Evolutionary conservation across 2,113 vertebrate species (phyloP).

Genomic region (Pseudonaja textilis): DNA sequence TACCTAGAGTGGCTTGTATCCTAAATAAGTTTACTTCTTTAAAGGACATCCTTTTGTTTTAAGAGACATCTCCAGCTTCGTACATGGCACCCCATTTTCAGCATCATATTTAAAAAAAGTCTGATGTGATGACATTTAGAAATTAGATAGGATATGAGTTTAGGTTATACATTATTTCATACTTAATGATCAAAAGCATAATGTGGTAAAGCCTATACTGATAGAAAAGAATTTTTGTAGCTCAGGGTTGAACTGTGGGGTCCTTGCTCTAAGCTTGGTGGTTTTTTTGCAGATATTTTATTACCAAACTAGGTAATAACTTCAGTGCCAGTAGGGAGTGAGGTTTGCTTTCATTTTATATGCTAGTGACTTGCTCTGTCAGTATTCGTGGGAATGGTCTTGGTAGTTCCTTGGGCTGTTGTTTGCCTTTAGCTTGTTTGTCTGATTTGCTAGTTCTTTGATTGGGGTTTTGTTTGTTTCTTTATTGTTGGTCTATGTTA

Average conservation of each 20-base stretch:
- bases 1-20: constrained; percentile 28
- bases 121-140: not conserved
- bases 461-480: not conserved
- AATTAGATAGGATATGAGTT: not conserved
- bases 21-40: not conserved
- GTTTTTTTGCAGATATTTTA: not conserved
- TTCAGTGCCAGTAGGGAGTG: not conserved
- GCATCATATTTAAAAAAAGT: not conserved
- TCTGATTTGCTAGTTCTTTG: too few species aligned
- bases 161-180: not conserved
- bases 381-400: not conserved
- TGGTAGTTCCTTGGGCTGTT: not conserved
- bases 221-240: not conserved
- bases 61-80: constrained; percentile 8
- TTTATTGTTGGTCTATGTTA: not conserved
- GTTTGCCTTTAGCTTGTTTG: too few species aligned
- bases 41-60: constrained; percentile 23
- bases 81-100: not conserved
- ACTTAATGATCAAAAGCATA: not conserved
- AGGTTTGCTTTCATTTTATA: not conserved
- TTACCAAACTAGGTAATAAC: not conserved
- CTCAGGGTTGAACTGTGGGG: not conserved
- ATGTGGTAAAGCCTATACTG: not conserved
- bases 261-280: not conserved
- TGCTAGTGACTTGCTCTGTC: not conserved